Base-by-base conservation (phyloP, 2,113 vertebrate genomes). In the Dipodomys merriami region DNA sequence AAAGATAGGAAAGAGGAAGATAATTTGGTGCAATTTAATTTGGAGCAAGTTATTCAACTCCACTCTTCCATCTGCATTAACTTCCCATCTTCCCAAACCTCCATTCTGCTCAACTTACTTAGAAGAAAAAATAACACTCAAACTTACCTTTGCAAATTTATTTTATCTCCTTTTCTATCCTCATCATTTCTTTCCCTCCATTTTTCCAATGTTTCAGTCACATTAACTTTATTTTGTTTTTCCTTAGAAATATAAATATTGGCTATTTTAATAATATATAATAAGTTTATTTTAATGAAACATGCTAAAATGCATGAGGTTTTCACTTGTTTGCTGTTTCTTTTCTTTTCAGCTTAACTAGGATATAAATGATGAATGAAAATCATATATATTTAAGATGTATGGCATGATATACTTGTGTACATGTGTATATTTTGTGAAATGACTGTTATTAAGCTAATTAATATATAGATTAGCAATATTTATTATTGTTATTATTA, bases 221-320 rank as follows among this genome's bases (percentile, higher is more conserved):
- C 23, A 83, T 2, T 39, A 57, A 7, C 13, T 2, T 88, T 77
- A 2, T 93, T 88, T 46, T 29, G 81, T 62, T 44, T 71, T 53
- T 60, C 76, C 1, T 29, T 27, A 22, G 29, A 89, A 91, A 69
- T 30, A 29, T 22, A 30, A 64, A 49, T n/a, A 69, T 27, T 91
- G 68, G 4, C 23, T 33, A 29, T 33, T 89, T n/a, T 81, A 93
- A 90, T 57, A 64, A 20, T 53, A 29, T 33, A 33, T 19, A 2
- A 80, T 62, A 77, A 73, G 27, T 6, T 93, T 39, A 72, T 84
- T 90, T 89, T 84, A 53, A 86, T 94, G 60, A 77, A 64, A 62
- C 35, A 65, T 60, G 22, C 20, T 79, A 30, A 91, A 86, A 6
- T 81, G 35, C 5, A 72, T 12, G 3, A 65, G 1, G 20, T 82